A percentile compares a stretch with the other conserved stretches of the same genome.
These are phyloP conservation scores for Paguma larvata DNA, from an alignment of 2,797 vertebrate species.

Conservation along the genomic window DNA sequence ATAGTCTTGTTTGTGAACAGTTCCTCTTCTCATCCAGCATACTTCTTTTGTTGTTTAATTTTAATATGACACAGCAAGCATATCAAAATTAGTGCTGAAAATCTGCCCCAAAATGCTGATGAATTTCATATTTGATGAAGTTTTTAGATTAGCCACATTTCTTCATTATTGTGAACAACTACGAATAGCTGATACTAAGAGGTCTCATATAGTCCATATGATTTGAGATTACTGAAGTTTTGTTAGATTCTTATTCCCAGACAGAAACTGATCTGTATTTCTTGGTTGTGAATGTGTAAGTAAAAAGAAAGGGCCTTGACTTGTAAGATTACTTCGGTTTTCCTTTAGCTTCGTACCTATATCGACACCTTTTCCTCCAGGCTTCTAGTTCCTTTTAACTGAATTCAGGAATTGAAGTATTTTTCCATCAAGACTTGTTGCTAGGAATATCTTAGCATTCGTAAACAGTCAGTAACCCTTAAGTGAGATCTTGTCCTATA, in stretches of 20 bases:
- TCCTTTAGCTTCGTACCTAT: not conserved
- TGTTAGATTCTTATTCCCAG: conserved; percentile 16
- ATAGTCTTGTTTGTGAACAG: not conserved
- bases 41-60: conserved; percentile 44
- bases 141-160: conserved; percentile 34
- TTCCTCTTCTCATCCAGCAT: not conserved
- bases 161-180: conserved; percentile 51
- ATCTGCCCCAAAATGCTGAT: not conserved
- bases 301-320: conserved; percentile 13
- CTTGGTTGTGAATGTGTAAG: not conserved
- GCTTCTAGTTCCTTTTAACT: conserved; percentile 17
- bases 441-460: conserved; percentile 36
- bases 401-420: conserved; percentile 54
- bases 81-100: conserved; percentile 49
- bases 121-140: conserved; percentile 21
- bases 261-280: not conserved
- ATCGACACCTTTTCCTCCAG: not conserved
- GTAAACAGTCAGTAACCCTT: not conserved
- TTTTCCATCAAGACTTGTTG: conserved; percentile 25
- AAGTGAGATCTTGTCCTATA: conserved; percentile 4
- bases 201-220: not conserved
- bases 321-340: conserved; percentile 1
- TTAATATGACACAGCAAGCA: conserved; percentile 2
- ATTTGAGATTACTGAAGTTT: conserved; percentile 54
- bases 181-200: not conserved